A percentile compares a stretch with the other conserved stretches of the same genome.
phyloP scores from a whole-genome alignment of 2,888 invertebrate genomes.

The Heliothis peltigera region DNA sequence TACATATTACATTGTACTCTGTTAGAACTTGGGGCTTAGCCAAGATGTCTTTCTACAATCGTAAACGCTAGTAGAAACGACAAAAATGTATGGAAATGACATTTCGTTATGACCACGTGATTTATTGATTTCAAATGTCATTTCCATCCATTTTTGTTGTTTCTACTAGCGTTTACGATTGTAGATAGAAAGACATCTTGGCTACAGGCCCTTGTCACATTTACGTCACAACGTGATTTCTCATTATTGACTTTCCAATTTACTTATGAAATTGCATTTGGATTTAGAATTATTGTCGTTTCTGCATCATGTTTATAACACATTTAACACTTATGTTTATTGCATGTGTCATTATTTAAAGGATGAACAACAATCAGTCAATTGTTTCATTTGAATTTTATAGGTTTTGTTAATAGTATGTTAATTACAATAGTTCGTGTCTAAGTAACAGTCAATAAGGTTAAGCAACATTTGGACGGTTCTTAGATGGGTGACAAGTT shows the following conservation, averaged over 20 bases:
- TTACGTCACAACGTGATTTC: constrained; percentile 2
- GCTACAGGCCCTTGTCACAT: constrained; percentile 4
- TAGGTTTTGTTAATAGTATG: constrained; percentile 15
- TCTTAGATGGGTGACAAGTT: too few species aligned
- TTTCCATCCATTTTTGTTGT: too few species aligned
- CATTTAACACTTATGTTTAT: constrained; percentile 23
- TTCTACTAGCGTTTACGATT: too few species aligned
- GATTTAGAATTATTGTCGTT: constrained; percentile 17
- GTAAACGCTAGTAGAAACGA: too few species aligned
- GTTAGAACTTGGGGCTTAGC: too few species aligned
- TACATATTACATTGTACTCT: constrained; percentile 18
- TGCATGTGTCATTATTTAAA: constrained; percentile 4
- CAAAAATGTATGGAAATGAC: too few species aligned
- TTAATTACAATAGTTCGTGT: constrained; percentile 12
- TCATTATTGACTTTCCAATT: constrained; percentile 10
- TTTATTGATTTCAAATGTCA: too few species aligned
- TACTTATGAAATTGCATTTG: constrained; percentile 5
- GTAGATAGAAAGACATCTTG: too few species aligned
- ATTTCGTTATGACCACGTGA: too few species aligned
- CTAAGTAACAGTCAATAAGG: too few species aligned
- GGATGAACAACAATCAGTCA: constrained; percentile 9
- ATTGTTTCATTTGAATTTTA: constrained; percentile 32
- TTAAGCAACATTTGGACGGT: too few species aligned
- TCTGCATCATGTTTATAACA: constrained; percentile 24
- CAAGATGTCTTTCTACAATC: too few species aligned